A percentile compares a stretch with the other conserved stretches of the same genome.
Evolutionary conservation across 2,888 invertebrate genomes (phyloP).

Genomic region (Tenthredo scrophulariae): DNA sequence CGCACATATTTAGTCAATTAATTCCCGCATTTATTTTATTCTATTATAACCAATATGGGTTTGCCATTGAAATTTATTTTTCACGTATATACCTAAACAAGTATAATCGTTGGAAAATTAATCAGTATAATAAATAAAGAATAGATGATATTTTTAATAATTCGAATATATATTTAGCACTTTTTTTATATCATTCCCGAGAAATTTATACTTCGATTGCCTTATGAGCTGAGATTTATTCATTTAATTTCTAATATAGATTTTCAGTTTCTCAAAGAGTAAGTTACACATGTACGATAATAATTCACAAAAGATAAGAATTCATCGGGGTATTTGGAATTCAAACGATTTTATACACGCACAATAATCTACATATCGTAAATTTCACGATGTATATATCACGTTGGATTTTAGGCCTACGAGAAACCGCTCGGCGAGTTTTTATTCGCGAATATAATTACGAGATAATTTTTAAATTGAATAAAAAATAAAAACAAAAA

Average conservation of each 20-base stretch:
- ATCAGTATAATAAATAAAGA: background rate
- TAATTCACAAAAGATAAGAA: background rate
- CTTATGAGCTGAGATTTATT: background rate
- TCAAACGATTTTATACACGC: background rate
- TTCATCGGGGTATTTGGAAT: background rate
- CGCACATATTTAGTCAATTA: background rate
- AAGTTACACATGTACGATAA: background rate
- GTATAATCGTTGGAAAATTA: background rate
- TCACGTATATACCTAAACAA: background rate
- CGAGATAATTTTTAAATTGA: background rate
- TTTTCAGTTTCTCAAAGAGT: background rate
- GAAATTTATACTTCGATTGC: background rate
- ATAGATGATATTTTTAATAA: background rate
- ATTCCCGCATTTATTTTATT: background rate
- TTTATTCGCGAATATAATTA: background rate
- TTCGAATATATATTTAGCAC: background rate
- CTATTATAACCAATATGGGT: background rate
- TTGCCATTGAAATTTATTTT: background rate
- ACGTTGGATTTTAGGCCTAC: slow-evolving; percentile 42
- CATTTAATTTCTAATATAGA: background rate
- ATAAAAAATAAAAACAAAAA: background rate
- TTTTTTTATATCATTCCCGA: background rate
- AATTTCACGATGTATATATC: slow-evolving; percentile 2
- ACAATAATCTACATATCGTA: background rate
- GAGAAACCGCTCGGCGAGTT: slow-evolving; percentile 13